These are phyloP conservation scores for Sinocyclocheilus rhinocerous DNA, from an alignment of 2,113 vertebrate species.

Conservation along the genomic window DNA sequence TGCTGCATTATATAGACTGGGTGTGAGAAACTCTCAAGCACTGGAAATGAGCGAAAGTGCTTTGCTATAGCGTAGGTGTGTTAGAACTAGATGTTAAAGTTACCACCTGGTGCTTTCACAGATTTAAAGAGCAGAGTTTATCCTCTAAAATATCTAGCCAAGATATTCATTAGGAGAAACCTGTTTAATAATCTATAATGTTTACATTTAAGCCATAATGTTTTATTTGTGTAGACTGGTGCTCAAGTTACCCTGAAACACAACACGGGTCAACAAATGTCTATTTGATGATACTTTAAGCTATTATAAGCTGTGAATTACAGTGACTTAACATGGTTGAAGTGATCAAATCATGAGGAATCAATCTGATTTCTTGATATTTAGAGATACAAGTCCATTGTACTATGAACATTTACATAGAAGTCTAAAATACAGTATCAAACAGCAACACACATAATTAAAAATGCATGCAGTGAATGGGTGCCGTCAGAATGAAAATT, in stretches of 20 bases:
- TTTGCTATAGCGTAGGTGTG: not conserved
- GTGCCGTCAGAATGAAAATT: not conserved
- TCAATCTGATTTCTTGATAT: not conserved
- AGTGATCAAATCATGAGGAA: not conserved
- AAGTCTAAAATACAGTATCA: not conserved
- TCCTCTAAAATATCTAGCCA: not conserved
- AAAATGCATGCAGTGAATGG: not conserved
- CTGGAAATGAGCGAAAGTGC: not conserved
- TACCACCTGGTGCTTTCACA: conserved; percentile 4
- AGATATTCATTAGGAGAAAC: not conserved
- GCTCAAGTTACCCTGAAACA: not conserved
- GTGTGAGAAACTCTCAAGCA: not conserved
- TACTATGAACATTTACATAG: not conserved
- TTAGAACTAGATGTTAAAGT: conserved; percentile 3
- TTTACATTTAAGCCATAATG: conserved; percentile 24
- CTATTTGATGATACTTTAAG: not conserved
- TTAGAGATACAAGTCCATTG: not conserved
- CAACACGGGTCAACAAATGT: not conserved
- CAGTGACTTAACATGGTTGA: not conserved
- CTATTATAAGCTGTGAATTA: not conserved
- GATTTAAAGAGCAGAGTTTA: conserved; percentile 26
- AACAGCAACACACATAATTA: too few relatives aligned
- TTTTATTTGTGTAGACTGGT: not conserved
- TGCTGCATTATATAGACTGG: not conserved
- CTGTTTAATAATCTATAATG: conserved; percentile 19